Conservation (phyloP, 1,140 invertebrate species). For the Saccostrea cuccullata region DNA sequence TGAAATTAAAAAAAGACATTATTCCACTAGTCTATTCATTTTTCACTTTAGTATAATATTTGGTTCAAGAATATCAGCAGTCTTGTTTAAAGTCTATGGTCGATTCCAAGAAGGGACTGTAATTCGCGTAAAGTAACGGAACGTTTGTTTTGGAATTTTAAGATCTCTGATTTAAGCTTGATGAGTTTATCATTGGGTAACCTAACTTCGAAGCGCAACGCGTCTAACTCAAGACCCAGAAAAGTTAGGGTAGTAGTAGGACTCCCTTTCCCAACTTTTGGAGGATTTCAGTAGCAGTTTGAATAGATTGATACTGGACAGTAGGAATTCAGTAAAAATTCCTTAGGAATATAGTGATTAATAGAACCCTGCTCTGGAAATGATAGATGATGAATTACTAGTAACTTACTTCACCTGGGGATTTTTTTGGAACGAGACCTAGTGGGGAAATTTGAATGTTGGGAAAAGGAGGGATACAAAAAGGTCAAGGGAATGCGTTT, state of each 20-base stretch:
- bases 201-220: background rate
- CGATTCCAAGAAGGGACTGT: no score
- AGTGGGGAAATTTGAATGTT: conserved; percentile 39
- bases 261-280: no score
- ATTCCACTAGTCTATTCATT: no score
- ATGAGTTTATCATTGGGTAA: conserved; percentile 47
- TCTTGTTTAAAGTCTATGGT: no score
- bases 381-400: conserved; percentile 52
- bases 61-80: no score
- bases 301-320: conserved; percentile 44
- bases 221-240: background rate
- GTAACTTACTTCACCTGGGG: background rate
- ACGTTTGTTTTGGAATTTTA: background rate
- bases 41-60: no score
- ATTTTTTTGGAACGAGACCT: conserved; percentile 44
- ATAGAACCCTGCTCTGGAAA: conserved; percentile 15
- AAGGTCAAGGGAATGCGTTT: conserved; percentile 42
- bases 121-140: no score
- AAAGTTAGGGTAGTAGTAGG: conserved; percentile 38
- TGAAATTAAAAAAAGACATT: no score
- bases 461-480: background rate
- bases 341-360: conserved; percentile 50
- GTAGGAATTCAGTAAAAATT: no score
- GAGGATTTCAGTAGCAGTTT: conserved; percentile 43
- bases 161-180: no score